Evolutionary conservation across 2,113 vertebrate species (phyloP), one percentile per base, ranked within the genome.

Genomic region (Pseudolaguvia tuberculata): DNA sequence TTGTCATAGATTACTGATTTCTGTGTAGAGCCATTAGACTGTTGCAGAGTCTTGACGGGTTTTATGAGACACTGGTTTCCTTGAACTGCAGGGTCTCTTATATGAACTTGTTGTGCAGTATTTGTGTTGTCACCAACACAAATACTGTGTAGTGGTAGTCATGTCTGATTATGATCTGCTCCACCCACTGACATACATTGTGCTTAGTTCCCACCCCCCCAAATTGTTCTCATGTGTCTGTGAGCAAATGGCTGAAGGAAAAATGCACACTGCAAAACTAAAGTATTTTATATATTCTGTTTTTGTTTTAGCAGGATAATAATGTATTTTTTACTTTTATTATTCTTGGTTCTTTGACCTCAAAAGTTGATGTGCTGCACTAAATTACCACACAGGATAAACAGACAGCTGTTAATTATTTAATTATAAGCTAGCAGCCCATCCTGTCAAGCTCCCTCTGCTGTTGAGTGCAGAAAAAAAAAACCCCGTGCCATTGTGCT

Each of bases 391-490:
- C 62, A 66, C 50, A 52, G 62, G 5, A 23, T 25, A 66, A 27
- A 48, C 9, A 5, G 21, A 21, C 45, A 25, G 45, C 63, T 66
- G 18, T 21, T 18, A 1, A 0, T 42, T 7, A 17, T 8, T 45
- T 17, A 31, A 27, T 10, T 59, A 61, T n/a, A 18, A 35, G 15
- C 17, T 48, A n/a, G 2, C 18, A 25, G 15, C 2, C 63, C 2
- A 11, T 57, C 39, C 12, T 45, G 57, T 42, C 50, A 52, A 52
- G 62, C 77, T 70, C 80, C 80, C 73, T 76, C 80, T 81, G 56
- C 73, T 81, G 80, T 81, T 65, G 12, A 23, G 42, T 35, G 42
- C 51, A 42, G 53, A 62, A 31, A 21, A 79, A n/a, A 62, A 31
- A 58, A 51, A 51, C 78, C 68, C 53, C 66, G 4, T 42, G 39